Evolutionary conservation across 2,888 invertebrate species (phyloP), one percentile per base, ranked within the genome.

Genomic region (Ptychoptera contaminata): DNA sequence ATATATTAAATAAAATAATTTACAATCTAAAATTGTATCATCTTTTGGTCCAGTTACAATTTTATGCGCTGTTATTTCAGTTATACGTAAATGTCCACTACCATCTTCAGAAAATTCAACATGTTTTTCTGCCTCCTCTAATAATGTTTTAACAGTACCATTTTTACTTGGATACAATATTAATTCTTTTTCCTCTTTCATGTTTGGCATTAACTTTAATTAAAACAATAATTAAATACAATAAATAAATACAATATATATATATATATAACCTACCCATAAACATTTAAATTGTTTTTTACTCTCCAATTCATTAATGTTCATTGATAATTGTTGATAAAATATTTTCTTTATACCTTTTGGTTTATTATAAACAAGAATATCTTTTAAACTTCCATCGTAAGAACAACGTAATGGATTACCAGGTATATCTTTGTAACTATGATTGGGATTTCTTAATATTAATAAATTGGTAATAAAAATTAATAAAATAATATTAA

Each of bases 81-180:
- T 70, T 55, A 77, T 82, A 70, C 94, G 80, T 63, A 96, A 73
- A 66, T 84, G 83, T 52, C 87, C 86, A 44, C 90, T 82, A 47
- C 92, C 88, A 53, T 84, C 84, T 46, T 88, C 86, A 2, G 82
- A 74, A 59, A 90, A 76, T 61, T 90, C 85, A 36, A 96, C 84
- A 59, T 87, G 87, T 62, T 91, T 91, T 60, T 80, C 83, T 47
- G 94, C 93, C 67, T 96, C 96, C 57, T 92, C 88, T 56, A 96
- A 72, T 46, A 97, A 74, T 59, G 90, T 88, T 44, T 80, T 77
- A 11, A 96, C 91, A 44, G 81, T 84, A 30, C 93, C 96, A 57
- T 81, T 85, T 69, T 94, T 96, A 67, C 92, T 92, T 37, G 94
- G 94, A 73, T 96, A 97, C 55, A 97, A 74, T 58, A 90, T 87